Percentiles rank a stretch among this genome's conserved stretches.
These are phyloP conservation scores for Cantharis rustica DNA, from an alignment of 2,888 invertebrate species.

Conservation along the genomic window DNA sequence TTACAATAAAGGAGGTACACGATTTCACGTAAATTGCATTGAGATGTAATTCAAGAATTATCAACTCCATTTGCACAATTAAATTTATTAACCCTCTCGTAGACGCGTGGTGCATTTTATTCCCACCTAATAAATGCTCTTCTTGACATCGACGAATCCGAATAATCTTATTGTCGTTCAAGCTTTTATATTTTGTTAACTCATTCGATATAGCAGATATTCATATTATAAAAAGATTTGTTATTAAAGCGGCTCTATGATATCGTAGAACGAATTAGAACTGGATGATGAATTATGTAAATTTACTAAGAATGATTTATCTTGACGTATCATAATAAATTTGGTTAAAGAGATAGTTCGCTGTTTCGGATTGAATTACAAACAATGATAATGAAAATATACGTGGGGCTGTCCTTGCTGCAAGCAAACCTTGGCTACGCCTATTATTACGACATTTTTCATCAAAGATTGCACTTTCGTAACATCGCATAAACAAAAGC, in stretches of 20 bases:
- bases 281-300: constrained; percentile 12
- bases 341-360: constrained; percentile 15
- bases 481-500: background rate
- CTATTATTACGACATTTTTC: constrained; percentile 6
- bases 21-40: background rate
- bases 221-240: background rate
- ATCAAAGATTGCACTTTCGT: constrained; percentile 6
- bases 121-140: background rate
- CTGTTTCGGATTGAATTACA: constrained; percentile 16
- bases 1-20: background rate
- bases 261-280: constrained; percentile 7
- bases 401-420: constrained; percentile 10
- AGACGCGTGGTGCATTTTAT: background rate
- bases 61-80: too few species aligned
- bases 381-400: constrained; percentile 14
- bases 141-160: background rate
- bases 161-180: background rate
- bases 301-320: constrained; percentile 15
- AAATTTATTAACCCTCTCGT: background rate
- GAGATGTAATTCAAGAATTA: background rate
- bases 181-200: background rate
- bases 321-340: constrained; percentile 12
- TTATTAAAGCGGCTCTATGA: background rate
- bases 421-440: constrained; percentile 10
- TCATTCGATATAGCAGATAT: background rate